Evolutionary conservation across 1,140 invertebrate species (phyloP).

Genomic region (Prorops nasuta): DNA sequence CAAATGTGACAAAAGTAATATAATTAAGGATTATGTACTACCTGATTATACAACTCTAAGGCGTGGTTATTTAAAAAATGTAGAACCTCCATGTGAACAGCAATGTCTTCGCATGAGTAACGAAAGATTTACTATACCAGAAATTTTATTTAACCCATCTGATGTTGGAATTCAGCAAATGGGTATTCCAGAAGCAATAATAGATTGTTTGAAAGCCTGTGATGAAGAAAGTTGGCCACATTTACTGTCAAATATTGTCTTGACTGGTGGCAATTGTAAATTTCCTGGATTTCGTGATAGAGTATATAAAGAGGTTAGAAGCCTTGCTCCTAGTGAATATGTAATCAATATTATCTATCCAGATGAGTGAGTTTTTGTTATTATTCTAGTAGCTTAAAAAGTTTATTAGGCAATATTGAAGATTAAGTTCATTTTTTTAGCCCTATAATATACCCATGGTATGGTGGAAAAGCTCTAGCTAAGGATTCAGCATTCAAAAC

Average conservation of each 20-base stretch:
- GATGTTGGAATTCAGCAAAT: conserved; percentile 93
- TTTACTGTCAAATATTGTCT: conserved; percentile 83
- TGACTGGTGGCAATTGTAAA: conserved; percentile 86
- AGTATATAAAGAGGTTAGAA: conserved; percentile 77
- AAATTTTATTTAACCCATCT: conserved; percentile 92
- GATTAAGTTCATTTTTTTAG: conserved; percentile 50
- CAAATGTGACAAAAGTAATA: conserved; percentile 64
- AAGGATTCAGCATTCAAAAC: conserved; percentile 72
- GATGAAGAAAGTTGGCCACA: conserved; percentile 78
- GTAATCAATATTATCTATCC: conserved; percentile 73
- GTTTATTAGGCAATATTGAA: conserved; percentile 1
- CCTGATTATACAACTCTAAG: conserved; percentile 90
- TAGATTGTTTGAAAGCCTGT: conserved; percentile 70
- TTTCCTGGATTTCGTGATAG: conserved; percentile 84
- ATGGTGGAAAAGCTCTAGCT: conserved; percentile 77
- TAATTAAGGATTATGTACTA: conserved; percentile 88
- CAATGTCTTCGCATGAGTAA: conserved; percentile 88
- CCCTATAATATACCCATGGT: conserved; percentile 84
- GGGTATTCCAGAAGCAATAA: conserved; percentile 90
- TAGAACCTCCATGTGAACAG: conserved; percentile 66
- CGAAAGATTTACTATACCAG: conserved; percentile 90
- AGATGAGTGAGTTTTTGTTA: conserved; percentile 58
- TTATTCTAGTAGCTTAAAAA: conserved; percentile 5
- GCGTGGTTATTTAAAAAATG: conserved; percentile 72
- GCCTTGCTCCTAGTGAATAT: conserved; percentile 73